A percentile compares a stretch with the other conserved stretches of the same genome.
These are phyloP conservation scores for Pluvialis apricaria DNA, from an alignment of 2,113 vertebrate species.

Conservation along the genomic window DNA sequence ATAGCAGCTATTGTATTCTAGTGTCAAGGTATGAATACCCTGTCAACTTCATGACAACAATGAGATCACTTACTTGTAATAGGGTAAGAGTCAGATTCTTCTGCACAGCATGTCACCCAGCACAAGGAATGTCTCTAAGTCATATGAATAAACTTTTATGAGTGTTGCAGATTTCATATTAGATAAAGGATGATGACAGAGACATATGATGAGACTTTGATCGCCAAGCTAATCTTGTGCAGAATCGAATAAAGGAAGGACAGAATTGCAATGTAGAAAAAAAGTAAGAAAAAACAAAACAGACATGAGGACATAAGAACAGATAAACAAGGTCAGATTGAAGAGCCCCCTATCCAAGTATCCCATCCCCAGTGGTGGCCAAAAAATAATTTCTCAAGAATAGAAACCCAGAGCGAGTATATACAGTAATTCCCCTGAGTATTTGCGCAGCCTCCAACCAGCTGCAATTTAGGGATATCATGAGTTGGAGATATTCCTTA, in stretches of 20 bases:
- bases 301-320: neutral
- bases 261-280: neutral
- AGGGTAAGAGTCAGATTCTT: neutral
- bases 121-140: neutral
- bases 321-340: neutral
- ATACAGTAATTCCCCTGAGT: neutral
- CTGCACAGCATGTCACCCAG: neutral
- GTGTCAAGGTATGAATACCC: neutral
- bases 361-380: neutral
- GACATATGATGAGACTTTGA: neutral
- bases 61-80: neutral
- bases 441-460: neutral
- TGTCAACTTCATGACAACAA: neutral
- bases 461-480: neutral
- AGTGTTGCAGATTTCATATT: neutral
- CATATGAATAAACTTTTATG: neutral
- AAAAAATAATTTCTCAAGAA: neutral
- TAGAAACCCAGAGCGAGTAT: neutral
- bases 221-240: neutral
- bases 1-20: neutral
- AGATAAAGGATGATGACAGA: neutral
- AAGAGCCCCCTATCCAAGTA: fast-evolving
- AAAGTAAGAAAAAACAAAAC: neutral
- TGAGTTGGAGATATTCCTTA: neutral
- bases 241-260: neutral